These are phyloP conservation scores for Clostera curtula DNA, from an alignment of 2,888 invertebrate species.

Conservation along the genomic window DNA sequence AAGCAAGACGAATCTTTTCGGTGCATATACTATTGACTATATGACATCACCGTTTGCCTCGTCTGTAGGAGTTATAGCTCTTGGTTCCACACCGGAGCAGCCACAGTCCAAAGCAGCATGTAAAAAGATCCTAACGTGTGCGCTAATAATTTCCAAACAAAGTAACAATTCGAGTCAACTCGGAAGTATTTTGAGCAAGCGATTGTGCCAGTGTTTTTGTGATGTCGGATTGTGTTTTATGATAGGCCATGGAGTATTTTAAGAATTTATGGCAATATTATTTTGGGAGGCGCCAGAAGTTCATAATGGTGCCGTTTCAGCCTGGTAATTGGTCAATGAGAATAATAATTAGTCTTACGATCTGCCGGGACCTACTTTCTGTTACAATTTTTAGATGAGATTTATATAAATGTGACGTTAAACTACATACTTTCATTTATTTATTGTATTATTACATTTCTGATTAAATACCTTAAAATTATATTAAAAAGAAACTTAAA, in stretches of 20 bases:
- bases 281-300: conserved; percentile 50
- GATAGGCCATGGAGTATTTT: conserved; percentile 47
- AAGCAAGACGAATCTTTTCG: conserved; percentile 42
- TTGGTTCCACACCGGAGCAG: conserved; percentile 32
- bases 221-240: conserved; percentile 16
- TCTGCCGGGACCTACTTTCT: too few relatives aligned
- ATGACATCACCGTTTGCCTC: conserved; percentile 59
- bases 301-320: conserved; percentile 57
- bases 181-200: conserved; percentile 12
- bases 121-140: conserved; percentile 53
- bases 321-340: conserved; percentile 42
- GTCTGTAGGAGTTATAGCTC: conserved; percentile 39
- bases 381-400: conserved; percentile 3
- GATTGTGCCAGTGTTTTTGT: conserved; percentile 16
- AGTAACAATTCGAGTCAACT: conserved; percentile 21
- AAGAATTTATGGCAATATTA: conserved; percentile 54
- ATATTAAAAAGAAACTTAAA: too few relatives aligned
- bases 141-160: conserved; percentile 41
- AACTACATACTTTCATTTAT: too few relatives aligned
- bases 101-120: conserved; percentile 49
- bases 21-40: conserved; percentile 37
- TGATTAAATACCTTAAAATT: too few relatives aligned
- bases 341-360: too few relatives aligned
- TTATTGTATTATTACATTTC: too few relatives aligned
- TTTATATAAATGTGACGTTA: too few relatives aligned